Evolutionary conservation across 2,888 invertebrate genomes (phyloP), one percentile per base, ranked within the genome.

Genomic region (Drosophila koepferae): DNA sequence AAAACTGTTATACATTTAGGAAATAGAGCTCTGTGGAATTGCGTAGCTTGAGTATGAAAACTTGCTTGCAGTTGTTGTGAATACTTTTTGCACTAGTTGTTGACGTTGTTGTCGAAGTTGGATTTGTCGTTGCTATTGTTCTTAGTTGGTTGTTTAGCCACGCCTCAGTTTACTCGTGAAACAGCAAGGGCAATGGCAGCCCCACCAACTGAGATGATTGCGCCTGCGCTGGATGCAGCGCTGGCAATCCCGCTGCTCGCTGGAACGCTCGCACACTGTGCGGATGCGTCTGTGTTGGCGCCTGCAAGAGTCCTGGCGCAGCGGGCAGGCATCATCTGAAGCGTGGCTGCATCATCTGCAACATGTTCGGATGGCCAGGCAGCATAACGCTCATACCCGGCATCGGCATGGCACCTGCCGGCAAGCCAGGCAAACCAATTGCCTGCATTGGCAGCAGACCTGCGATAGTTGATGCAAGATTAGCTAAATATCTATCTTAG

Each of bases 321-420:
- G 64, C 71, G 31, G 89, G 71, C 81, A 90, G 77, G 94, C 95
- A 96, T 97, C 97, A 97, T 95, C 97, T 96, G 95, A 95, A 97
- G 94, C 97, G 96, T 85, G 97, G 97, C 94, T 96, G 96, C 97
- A 97, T 96, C 94, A 95, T 94, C 88, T 94, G 94, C 90, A 94
- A 91, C 94, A 95, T 94, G 20, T 89, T 86, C 31, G 92, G 93
- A 76, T 92, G 93, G 38, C 92, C 93, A 8, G 92, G 93, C 92
- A 94, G 91, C 94, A 95, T 93, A 64, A 94, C 94, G 90, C 93
- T 92, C 93, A 94, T 92, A 75, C 93, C 93, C 34, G 92, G 93
- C 80, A 91, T 92, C 0, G 79, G 82, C 91, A 93, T 89, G 53
- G 91, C 91, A n/a, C 82, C 81, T 9, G 89, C 81, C 3, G 87